phyloP scores from a whole-genome alignment of 2,113 vertebrate genomes.

The Fregetta grallaria region DNA sequence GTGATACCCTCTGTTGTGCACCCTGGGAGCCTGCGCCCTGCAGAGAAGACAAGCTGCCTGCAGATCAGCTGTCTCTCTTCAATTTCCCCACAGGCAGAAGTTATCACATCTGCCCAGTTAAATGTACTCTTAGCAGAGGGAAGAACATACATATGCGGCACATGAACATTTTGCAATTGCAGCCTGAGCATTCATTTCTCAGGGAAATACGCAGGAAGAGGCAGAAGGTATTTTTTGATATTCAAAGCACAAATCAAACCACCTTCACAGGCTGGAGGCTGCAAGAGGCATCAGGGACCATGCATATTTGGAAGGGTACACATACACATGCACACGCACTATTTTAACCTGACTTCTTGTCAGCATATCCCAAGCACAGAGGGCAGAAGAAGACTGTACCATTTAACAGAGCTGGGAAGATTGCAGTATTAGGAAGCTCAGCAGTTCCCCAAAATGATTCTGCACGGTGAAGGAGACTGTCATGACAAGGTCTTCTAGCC shows the following conservation, averaged over 20 bases:
- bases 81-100: neutral
- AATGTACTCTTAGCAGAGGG: neutral
- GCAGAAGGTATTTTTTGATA: neutral
- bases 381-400: neutral
- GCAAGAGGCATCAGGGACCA: neutral
- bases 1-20: neutral
- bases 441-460: neutral
- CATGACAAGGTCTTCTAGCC: neutral
- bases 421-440: neutral
- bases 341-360: neutral
- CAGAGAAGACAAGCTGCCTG: neutral
- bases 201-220: neutral
- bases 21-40: fast-evolving
- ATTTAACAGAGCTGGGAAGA: neutral
- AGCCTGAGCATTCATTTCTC: neutral
- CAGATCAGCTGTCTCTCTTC: neutral
- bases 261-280: neutral
- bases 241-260: neutral
- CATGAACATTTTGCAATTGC: neutral
- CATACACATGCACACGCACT: neutral
- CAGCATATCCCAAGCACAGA: neutral
- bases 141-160: neutral
- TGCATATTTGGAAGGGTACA: neutral
- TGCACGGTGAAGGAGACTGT: neutral
- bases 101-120: neutral